phyloP scores from a whole-genome alignment of 2,888 invertebrate genomes.

The Agrotis clavis region DNA sequence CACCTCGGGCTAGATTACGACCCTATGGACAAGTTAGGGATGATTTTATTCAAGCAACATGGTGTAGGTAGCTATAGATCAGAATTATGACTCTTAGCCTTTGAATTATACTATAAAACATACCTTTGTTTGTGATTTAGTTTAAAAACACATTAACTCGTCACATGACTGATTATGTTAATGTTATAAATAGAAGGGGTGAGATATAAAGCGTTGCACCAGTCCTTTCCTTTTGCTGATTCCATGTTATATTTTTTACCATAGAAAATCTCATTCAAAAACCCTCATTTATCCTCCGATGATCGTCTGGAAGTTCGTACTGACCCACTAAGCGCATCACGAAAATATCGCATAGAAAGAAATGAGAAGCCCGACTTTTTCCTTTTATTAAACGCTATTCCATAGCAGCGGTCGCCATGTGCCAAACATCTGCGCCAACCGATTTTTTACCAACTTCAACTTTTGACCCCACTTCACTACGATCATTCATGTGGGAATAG shows the following conservation, averaged over 20 bases:
- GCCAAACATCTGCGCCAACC: constrained; percentile 87
- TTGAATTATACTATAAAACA: too few species aligned
- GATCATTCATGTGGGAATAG: constrained; percentile 90
- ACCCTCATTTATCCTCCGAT: constrained; percentile 27
- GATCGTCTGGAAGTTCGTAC: constrained; percentile 42
- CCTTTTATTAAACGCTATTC: constrained; percentile 73
- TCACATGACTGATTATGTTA: too few species aligned
- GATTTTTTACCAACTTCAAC: constrained; percentile 88
- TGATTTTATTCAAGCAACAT: neutral
- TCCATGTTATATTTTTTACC: neutral
- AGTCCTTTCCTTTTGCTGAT: neutral
- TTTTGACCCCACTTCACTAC: constrained; percentile 89
- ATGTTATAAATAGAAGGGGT: too few species aligned
- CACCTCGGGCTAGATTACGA: constrained; percentile 1
- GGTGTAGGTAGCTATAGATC: neutral
- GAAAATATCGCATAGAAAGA: constrained; percentile 62
- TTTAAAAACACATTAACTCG: too few species aligned
- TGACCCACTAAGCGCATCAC: constrained; percentile 62
- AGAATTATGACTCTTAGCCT: neutral
- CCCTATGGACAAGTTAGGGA: neutral
- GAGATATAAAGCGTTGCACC: too few species aligned
- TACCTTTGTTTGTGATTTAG: too few species aligned
- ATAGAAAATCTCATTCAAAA: neutral
- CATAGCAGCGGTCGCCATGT: constrained; percentile 77
- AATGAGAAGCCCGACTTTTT: constrained; percentile 64